Base-by-base conservation (phyloP, 1,140 invertebrate species). In the Papilio polyxenes region DNA sequence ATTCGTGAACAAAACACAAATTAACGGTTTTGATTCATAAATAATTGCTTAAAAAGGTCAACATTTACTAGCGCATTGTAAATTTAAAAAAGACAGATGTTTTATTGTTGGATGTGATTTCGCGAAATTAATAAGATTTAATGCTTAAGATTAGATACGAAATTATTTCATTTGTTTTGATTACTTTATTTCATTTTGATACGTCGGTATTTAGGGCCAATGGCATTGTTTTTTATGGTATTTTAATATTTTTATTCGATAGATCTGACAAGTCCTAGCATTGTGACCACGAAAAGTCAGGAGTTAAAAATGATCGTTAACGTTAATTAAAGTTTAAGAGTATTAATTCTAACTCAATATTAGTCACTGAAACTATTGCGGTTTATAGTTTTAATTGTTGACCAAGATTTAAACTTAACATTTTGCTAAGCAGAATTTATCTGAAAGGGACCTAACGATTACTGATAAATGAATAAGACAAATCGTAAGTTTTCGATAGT, bases 1-100 rank as follows among this genome's bases (percentile, higher is more conserved):
- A 53, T 77, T 77, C 48, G 75, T 56, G 75, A 56, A 53, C 23
- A 72, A 23, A 65, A 65, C 4, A 72, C 65, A 72, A 72, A 72
- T 72, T 37, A 72, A 72, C 65, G 65, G 65, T 72, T 37, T 72
- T 37, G 65, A 72, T 72, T 72, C 65, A 40, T 72, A 72, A 37
- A 72, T 72, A 37, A 72, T 40, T 72, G 65, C 65, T 72, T 6
- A 72, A 37, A 37, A 72, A 72, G 65, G 31, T 72, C 31, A 31
- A 65, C 10, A 72, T 72, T 40, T 72, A 40, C 31, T 37, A 37
- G 11, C 65, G 65, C 31, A 37, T 72, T 72, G 13, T 72, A 23
- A 65, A 65, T 72, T 72, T 17, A 72, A 31, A 56, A 6, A 37
- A 37, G 15, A 40, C 3, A 15, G 23, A 17, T 40, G 31, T 72